Evolutionary conservation across 2,888 invertebrate species (phyloP).

Genomic region (Leucoptera coffeella): DNA sequence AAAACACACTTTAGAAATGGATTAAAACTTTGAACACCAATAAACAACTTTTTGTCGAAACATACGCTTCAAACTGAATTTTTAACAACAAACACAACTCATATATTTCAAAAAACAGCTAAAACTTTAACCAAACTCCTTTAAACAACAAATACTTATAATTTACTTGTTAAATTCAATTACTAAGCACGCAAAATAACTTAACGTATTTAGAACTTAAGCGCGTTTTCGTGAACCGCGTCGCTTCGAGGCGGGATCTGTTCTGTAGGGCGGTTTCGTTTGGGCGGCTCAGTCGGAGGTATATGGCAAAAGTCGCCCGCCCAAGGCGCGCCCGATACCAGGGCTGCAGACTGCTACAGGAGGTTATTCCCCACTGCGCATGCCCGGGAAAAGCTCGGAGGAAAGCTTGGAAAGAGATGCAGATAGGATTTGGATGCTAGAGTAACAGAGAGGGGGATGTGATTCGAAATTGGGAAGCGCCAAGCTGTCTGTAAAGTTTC

Average conservation of each 20-base stretch:
- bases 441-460: conserved; percentile 18
- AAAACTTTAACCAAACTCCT: no score
- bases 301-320: conserved; percentile 41
- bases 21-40: no score
- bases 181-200: no score
- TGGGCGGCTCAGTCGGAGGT: conserved; percentile 20
- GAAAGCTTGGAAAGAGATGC: conserved; percentile 27
- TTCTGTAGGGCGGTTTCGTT: no score
- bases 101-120: no score
- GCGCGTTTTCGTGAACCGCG: conserved; percentile 3
- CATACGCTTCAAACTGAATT: no score
- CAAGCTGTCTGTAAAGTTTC: conserved; percentile 48
- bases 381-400: conserved; percentile 33
- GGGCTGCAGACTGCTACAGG: conserved; percentile 21
- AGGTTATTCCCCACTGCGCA: conserved; percentile 28
- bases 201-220: no score
- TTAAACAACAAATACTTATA: no score
- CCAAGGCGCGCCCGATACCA: conserved; percentile 52
- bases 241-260: conserved; percentile 3
- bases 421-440: conserved; percentile 18
- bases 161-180: no score
- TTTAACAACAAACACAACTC: no score
- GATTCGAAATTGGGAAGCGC: conserved; percentile 33
- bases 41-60: no score
- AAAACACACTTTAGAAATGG: no score